phyloP scores from a whole-genome alignment of 1,140 invertebrate species.

The Anadara kagoshimensis region DNA sequence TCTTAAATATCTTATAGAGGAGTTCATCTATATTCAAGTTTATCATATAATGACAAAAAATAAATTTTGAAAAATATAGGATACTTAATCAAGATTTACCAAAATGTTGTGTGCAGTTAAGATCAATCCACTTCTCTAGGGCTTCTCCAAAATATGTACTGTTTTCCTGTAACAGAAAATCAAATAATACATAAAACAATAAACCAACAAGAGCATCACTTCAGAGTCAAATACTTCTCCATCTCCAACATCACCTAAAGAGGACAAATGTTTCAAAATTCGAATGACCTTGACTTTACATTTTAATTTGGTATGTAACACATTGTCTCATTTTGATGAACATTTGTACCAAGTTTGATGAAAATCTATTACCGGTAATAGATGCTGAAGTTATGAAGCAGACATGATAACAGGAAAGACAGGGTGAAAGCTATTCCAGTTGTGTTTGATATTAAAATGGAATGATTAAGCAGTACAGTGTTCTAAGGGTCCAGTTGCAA shows the following conservation, averaged over 20 bases:
- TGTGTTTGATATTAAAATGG: no score
- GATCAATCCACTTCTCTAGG: slow-evolving; percentile 88
- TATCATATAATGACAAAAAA: no score
- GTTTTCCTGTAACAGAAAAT: slow-evolving; percentile 74
- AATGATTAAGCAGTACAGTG: no score
- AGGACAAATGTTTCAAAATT: not conserved
- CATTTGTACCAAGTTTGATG: not conserved
- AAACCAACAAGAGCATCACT: not conserved
- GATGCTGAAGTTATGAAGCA: no score
- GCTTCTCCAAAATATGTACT: slow-evolving; percentile 87
- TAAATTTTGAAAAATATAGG: not conserved
- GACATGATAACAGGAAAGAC: no score
- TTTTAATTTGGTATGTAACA: not conserved
- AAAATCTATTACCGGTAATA: no score
- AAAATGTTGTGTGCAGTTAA: slow-evolving; percentile 90
- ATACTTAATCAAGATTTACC: slow-evolving; percentile 62
- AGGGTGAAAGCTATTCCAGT: no score
- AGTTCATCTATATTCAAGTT: not conserved
- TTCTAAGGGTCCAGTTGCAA: no score
- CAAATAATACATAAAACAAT: not conserved
- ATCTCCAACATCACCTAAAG: not conserved
- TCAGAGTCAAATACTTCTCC: not conserved
- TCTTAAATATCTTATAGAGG: not conserved
- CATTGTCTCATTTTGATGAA: not conserved
- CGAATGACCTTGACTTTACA: not conserved